Percentiles rank a stretch among this genome's conserved stretches.
Conservation (phyloP, 2,113 vertebrate genomes). For the Pycnonotus jocosus region DNA sequence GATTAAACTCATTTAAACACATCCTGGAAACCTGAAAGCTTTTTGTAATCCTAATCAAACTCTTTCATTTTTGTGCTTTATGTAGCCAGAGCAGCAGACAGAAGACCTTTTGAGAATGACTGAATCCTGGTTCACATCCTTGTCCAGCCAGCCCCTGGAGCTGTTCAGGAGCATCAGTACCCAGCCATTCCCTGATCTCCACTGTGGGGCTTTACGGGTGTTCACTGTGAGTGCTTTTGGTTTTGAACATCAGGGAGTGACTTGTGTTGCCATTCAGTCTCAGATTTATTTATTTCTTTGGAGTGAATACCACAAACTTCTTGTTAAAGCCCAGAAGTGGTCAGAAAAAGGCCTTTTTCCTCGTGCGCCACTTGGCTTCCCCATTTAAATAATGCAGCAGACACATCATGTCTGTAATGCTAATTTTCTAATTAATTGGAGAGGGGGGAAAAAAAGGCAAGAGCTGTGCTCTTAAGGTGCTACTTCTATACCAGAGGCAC, state of each 20-base stretch:
- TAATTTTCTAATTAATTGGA: background rate
- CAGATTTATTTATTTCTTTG: background rate
- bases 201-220: constrained; percentile 83
- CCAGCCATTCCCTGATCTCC: constrained; percentile 93
- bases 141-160: constrained; percentile 84
- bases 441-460: rapidly evolving
- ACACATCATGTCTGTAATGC: background rate
- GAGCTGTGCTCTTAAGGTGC: background rate
- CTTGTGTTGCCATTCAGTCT: background rate
- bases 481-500: background rate
- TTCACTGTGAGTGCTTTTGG: constrained; percentile 79
- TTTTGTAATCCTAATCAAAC: background rate
- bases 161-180: constrained; percentile 87
- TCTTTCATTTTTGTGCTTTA: background rate
- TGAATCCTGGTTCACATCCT: constrained; percentile 85
- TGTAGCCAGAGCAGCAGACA: constrained; percentile 88
- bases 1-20: background rate
- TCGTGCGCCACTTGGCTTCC: background rate
- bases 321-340: background rate
- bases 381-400: background rate
- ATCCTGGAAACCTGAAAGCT: background rate
- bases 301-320: background rate
- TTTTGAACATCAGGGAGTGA: background rate
- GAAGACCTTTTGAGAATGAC: constrained; percentile 90
- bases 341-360: background rate